phyloP scores from a whole-genome alignment of 2,888 invertebrate species.

The Chelonus formosanus region DNA sequence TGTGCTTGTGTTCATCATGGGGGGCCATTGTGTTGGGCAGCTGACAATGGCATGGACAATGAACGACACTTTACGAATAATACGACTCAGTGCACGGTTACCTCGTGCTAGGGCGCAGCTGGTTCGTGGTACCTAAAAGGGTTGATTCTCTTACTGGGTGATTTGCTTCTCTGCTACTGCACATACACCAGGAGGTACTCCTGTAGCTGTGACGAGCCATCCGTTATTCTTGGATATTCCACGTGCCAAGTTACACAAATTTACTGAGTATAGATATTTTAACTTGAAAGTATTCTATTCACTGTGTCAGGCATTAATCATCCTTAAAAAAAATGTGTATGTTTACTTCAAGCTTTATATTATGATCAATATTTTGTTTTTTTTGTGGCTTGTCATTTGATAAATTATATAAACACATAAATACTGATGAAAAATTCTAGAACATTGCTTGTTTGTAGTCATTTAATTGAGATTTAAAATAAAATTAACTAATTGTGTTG shows the following conservation, averaged over 20 bases:
- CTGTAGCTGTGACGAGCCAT: conserved; percentile 17
- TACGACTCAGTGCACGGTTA: conserved; percentile 40
- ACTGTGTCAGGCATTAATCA: no score
- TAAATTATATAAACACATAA: no score
- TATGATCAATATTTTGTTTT: no score
- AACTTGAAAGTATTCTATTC: not conserved
- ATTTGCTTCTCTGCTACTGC: conserved; percentile 15
- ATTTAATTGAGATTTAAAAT: no score
- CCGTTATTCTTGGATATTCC: conserved; percentile 27
- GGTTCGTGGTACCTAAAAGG: conserved; percentile 32
- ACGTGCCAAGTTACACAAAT: conserved; percentile 28
- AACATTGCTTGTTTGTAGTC: no score
- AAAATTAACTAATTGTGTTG: no score
- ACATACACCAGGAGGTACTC: conserved; percentile 26
- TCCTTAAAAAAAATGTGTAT: no score
- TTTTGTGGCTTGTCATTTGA: no score
- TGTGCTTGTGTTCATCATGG: conserved; percentile 31
- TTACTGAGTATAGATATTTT: conserved; percentile 8
- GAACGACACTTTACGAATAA: conserved; percentile 43
- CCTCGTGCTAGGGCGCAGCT: conserved; percentile 40
- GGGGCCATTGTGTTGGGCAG: conserved; percentile 44
- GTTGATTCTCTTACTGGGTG: conserved; percentile 18
- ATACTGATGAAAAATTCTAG: no score
- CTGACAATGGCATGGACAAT: conserved; percentile 43
- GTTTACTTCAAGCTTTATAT: no score